These are phyloP conservation scores for Anser brachyrhynchus DNA, from an alignment of 2,113 vertebrate species.

Conservation along the genomic window DNA sequence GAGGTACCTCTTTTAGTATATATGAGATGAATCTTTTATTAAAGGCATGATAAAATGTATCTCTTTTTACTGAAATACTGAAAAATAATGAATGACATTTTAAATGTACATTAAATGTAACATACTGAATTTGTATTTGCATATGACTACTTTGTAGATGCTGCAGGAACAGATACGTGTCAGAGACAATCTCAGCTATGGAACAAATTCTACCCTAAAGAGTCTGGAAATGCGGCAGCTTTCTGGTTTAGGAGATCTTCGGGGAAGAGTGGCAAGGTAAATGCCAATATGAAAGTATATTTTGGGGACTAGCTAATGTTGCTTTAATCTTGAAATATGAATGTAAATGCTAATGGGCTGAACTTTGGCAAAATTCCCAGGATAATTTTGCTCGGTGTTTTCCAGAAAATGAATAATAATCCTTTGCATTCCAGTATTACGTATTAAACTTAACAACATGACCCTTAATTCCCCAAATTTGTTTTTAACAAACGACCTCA, in stretches of 20 bases:
- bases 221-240: slow-evolving; percentile 81
- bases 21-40: neutral
- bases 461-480: neutral
- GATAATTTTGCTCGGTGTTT: neutral
- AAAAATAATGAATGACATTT: slow-evolving; percentile 31
- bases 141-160: slow-evolving; percentile 60
- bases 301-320: neutral
- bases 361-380: slow-evolving; percentile 41
- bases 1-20: neutral
- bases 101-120: neutral
- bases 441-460: neutral
- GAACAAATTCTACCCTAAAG: slow-evolving; percentile 82
- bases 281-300: neutral
- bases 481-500: neutral
- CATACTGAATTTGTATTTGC: slow-evolving; percentile 29
- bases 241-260: slow-evolving; percentile 80
- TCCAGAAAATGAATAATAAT: slow-evolving; percentile 1
- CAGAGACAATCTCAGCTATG: slow-evolving; percentile 81
- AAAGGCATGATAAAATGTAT: neutral
- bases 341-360: neutral
- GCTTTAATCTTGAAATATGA: neutral
- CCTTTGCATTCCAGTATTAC: neutral
- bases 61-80: neutral
- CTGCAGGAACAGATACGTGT: slow-evolving; percentile 84
- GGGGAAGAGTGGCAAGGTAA: slow-evolving; percentile 81